phyloP scores from a whole-genome alignment of 1,140 invertebrate species.

The Trichogramma pretiosum region DNA sequence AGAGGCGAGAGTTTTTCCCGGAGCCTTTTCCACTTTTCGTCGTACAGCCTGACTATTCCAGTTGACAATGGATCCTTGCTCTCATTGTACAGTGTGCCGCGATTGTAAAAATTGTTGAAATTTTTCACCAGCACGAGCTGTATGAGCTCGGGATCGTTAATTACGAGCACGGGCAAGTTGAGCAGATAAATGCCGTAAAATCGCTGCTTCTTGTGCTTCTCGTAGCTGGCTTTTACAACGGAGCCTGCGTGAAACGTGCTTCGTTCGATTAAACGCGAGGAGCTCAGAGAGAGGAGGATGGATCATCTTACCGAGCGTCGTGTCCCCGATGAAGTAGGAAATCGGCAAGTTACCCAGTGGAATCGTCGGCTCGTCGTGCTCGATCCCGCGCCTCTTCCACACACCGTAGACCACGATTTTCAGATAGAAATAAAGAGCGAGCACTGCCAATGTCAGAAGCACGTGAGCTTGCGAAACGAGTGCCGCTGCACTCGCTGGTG shows the following conservation, averaged over 20 bases:
- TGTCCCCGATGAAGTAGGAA: constrained; percentile 29
- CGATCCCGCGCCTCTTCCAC: constrained; percentile 27
- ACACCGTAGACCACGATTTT: constrained; percentile 23
- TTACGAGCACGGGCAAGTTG: constrained; percentile 37
- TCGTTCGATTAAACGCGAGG: constrained; percentile 3
- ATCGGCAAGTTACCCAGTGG: constrained; percentile 41
- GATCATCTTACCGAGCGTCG: background rate
- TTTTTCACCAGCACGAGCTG: constrained; percentile 42
- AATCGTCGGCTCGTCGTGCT: constrained; percentile 29
- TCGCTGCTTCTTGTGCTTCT: constrained; percentile 9
- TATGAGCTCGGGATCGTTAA: constrained; percentile 44
- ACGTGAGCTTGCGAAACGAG: no score
- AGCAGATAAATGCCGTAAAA: constrained; percentile 41
- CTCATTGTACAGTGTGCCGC: constrained; percentile 37
- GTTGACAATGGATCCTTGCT: constrained; percentile 44
- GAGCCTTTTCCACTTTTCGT: constrained; percentile 44
- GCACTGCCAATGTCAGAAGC: no score
- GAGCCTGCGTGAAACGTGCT: no score
- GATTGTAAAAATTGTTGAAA: constrained; percentile 41
- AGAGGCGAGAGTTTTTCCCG: constrained; percentile 45
- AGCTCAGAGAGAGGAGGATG: background rate
- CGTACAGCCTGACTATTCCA: constrained; percentile 41
- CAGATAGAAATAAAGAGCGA: constrained; percentile 23
- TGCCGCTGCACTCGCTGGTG: no score
- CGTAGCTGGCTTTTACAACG: constrained; percentile 7